Base-by-base conservation (phyloP, 2,888 invertebrate species). In the Tenthredo livida region DNA sequence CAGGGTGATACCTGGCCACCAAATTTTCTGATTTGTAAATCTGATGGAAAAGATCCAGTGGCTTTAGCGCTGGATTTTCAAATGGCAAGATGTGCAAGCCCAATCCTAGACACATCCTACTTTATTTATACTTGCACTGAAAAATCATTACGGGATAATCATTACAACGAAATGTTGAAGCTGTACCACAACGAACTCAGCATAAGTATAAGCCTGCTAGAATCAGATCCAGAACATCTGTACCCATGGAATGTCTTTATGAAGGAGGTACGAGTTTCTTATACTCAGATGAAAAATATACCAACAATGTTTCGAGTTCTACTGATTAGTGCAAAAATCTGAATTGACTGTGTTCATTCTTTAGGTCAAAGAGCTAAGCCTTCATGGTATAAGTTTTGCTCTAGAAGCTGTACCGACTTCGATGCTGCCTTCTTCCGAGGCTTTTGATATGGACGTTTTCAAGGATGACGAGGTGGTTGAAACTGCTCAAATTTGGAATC, bases 1-100 rank as follows among this genome's bases (percentile, higher is more conserved):
- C 97, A 97, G 85, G 97, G 97, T 0, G 97, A 97, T 90, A 95
- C 95, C 61, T 97, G 97, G 97, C 95, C 96, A 0, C 96, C 96
- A n/a, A 97, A 97, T 90, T 97, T 97, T 88, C 90, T 97, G 0
- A 95, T 95, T 10, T 94, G 94, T 70, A 94, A 94, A 84, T 83
- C 86, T 6, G 72, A 88, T 0, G 70, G 50, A 17, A 73, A 87
- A 12, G 88, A 92, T 83, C 86, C 90, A 7, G 94, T 94, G 85
- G 94, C 94, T 0, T 94, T 95, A 88, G 94, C 97, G 86, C 95
- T 97, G 54, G 97, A 97, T 89, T 97, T 96, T 88, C 97, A 97
- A 91, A 90, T 97, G 73, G 92, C 96, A 0, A 94, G 94, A 87
- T 95, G 94, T 87, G 94, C 94, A 0, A 94, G 95, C 25, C 95